A percentile compares a stretch with the other conserved stretches of the same genome.
phyloP scores from a whole-genome alignment of 2,113 vertebrate genomes.

The Pomatorhinus ruficollis region DNA sequence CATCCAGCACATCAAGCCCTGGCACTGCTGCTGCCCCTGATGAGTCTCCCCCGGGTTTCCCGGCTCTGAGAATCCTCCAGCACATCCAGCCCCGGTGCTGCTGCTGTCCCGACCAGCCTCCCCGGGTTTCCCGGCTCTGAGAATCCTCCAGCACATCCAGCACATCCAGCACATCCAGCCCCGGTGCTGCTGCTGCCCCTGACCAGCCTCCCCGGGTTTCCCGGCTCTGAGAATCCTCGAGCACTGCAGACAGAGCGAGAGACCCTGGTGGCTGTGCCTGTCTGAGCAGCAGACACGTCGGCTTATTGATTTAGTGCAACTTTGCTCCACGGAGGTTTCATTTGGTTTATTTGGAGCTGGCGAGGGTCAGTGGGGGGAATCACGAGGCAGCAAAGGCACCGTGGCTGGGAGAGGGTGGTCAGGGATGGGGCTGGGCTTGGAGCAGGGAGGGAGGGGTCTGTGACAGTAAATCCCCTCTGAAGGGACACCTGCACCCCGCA shows the following conservation, averaged over 20 bases:
- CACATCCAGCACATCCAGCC: no score
- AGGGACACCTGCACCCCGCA: neutral
- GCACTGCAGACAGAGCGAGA: neutral
- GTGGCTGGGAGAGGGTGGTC: neutral
- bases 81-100: no score
- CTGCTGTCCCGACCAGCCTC: no score
- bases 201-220: neutral
- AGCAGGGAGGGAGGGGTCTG: neutral
- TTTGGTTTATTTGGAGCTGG: neutral
- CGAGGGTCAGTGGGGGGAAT: neutral
- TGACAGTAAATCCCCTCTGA: neutral
- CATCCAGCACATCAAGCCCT: no score
- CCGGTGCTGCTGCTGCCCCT: no score
- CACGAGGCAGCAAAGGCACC: neutral
- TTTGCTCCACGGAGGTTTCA: neutral
- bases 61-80: no score
- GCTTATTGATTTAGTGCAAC: conserved; percentile 8
- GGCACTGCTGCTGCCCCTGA: no score
- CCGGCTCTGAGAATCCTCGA: conserved; percentile 13
- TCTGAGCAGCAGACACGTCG: neutral
- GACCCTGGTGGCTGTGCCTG: neutral
- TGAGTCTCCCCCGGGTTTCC: no score
- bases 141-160: no score
- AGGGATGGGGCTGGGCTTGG: accelerated
- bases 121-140: no score